Percentiles rank a stretch among this genome's conserved stretches.
phyloP scores from a whole-genome alignment of 2,797 vertebrate species.

The Thaleichthys pacificus region DNA sequence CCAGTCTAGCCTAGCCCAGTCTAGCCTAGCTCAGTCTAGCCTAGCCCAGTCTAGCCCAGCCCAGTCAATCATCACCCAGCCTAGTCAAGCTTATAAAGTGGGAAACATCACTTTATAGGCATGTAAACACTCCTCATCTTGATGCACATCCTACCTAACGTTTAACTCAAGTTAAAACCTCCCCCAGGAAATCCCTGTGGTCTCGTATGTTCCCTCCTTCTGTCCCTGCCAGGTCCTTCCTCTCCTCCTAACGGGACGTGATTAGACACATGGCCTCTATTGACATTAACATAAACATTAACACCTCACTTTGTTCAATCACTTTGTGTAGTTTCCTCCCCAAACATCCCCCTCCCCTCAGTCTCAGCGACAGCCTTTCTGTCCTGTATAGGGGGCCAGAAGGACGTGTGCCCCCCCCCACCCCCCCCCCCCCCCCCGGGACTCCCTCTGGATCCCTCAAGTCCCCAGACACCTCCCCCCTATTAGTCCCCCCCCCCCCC shows the following conservation, averaged over 20 bases:
- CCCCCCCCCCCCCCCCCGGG: background rate
- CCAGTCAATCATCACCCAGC: background rate
- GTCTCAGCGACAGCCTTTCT: conserved; percentile 59
- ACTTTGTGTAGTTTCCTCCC: conserved; percentile 63
- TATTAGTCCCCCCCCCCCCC: conserved; percentile 38
- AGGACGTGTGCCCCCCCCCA: conserved; percentile 38
- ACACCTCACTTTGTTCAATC: conserved; percentile 74
- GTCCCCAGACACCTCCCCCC: conserved; percentile 61
- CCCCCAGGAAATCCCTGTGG: too few relatives aligned
- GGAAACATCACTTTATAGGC: too few relatives aligned
- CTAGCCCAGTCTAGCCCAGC: background rate
- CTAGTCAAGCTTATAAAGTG: background rate
- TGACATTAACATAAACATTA: conserved; percentile 48
- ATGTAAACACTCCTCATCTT: too few relatives aligned
- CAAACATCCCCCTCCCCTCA: conserved; percentile 35
- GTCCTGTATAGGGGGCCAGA: conserved; percentile 61
- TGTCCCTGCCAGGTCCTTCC: conserved; percentile 30
- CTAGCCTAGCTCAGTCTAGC: background rate
- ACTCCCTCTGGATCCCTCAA: background rate
- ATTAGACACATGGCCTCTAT: conserved; percentile 51
- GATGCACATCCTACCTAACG: background rate
- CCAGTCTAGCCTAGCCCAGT: background rate
- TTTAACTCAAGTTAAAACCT: background rate
- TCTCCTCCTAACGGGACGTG: conserved; percentile 49
- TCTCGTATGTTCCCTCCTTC: background rate